Base-by-base conservation (phyloP, 1,140 invertebrate genomes). In the Harpegnathos saltator region DNA sequence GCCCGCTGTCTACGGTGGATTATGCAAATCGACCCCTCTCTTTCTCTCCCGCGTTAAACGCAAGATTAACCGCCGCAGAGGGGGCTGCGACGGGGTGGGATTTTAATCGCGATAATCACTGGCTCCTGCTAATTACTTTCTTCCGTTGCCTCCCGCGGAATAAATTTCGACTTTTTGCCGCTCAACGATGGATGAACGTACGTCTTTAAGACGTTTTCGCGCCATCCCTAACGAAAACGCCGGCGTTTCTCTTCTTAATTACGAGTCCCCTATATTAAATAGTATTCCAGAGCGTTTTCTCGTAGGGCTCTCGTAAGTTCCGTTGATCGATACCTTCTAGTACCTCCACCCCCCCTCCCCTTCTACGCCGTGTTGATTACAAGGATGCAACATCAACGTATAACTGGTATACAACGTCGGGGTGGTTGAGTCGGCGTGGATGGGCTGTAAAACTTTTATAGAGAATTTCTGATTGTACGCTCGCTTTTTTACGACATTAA, bases 51-150 rank as follows among this genome's bases (percentile, higher is more conserved):
- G 58, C 73, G 82, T 83, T 80, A 80, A 84, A 80, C 65, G 65
- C 48, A 44, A 68, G 74, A 80, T 84, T 84, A 84, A 48, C 62
- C 74, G 44, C 48, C 52, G n/a, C 29, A n/a, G 38, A 11, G 69
- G 58, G n/a, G 61, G 54, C 29, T n/a, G n/a, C n/a, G n/a, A n/a
- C n/a, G n/a, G n/a, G n/a, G n/a, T n/a, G n/a, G n/a, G n/a, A 84
- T 84, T 84, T 77, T 78, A 84, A 84, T 84, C 82, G 75, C 52
- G 82, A 81, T 84, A 84, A 84, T 84, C 82, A 56, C 54, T 80
- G 54, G 75, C 75, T 44, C 63, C 44, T 80, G 33, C 82, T 84
- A 84, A 84, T 84, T 80, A 84, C 75, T 69, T 84, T 81, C 65
- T 58, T 52, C 58, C 65, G 61, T 59, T 74, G 69, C 74, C 78